Conservation (phyloP, 2,797 vertebrate genomes). For the Rhyacichthys aspro region DNA sequence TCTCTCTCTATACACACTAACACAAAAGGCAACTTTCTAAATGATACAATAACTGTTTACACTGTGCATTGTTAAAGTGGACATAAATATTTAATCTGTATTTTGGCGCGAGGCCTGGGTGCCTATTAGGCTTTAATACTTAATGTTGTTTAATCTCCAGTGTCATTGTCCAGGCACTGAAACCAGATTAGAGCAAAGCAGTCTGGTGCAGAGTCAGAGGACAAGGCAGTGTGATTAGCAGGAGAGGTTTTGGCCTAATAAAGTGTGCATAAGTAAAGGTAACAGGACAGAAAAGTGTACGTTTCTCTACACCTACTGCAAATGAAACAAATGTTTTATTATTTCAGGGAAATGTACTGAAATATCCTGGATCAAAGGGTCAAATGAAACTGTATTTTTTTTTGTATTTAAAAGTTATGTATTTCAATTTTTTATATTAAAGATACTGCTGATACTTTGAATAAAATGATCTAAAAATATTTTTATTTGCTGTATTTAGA, state of each 20-base stretch:
- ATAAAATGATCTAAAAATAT: too few relatives aligned
- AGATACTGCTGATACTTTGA: too few relatives aligned
- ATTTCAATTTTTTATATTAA: too few relatives aligned
- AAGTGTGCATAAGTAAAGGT: background rate
- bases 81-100: constrained; percentile 14
- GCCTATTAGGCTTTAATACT: constrained; percentile 19
- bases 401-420: too few relatives aligned
- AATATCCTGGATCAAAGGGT: too few relatives aligned
- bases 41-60: background rate
- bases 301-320: too few relatives aligned
- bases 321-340: too few relatives aligned
- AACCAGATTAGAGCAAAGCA: constrained; percentile 57
- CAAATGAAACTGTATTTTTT: too few relatives aligned
- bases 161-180: constrained; percentile 51
- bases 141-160: constrained; percentile 44
- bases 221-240: constrained; percentile 5
- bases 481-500: too few relatives aligned
- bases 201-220: constrained; percentile 28
- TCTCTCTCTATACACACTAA: constrained; percentile 31
- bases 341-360: too few relatives aligned
- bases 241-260: constrained; percentile 2
- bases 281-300: too few relatives aligned
- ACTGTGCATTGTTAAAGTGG: background rate
- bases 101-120: constrained; percentile 4
- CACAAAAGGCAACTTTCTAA: constrained; percentile 17